Conservation (phyloP, 2,888 invertebrate species). For the Taphrorychus bicolor region DNA sequence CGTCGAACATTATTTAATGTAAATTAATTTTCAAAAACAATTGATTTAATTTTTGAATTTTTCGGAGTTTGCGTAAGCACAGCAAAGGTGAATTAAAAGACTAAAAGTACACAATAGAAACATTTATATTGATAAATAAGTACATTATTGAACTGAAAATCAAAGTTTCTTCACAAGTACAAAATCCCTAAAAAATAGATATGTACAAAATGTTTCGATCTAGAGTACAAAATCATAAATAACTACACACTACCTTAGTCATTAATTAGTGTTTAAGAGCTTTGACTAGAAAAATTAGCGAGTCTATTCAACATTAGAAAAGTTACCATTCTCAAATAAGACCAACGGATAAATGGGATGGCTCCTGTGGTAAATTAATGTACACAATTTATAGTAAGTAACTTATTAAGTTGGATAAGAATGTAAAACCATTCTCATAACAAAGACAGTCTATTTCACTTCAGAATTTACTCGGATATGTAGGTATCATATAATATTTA, state of each 20-base stretch:
- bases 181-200: constrained; percentile 40
- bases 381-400: not conserved
- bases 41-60: not conserved
- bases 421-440: constrained; percentile 24
- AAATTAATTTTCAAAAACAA: not conserved
- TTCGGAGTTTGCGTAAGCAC: not conserved
- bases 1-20: constrained; percentile 11
- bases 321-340: not conserved
- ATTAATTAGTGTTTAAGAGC: constrained; percentile 47
- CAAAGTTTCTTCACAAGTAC: constrained; percentile 43
- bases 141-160: constrained; percentile 37
- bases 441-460: constrained; percentile 3
- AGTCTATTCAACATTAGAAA: constrained; percentile 19
- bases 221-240: constrained; percentile 1
- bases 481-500: not conserved
- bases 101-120: not conserved
- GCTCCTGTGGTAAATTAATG: not conserved
- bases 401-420: constrained; percentile 2
- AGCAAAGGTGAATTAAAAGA: not conserved
- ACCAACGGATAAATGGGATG: not conserved
- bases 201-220: constrained; percentile 39
- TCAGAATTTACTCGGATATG: not conserved
- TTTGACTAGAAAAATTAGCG: constrained; percentile 49
- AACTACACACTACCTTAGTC: not conserved
- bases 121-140: constrained; percentile 39